Evolutionary conservation across 2,888 invertebrate species (phyloP), one percentile per base, ranked within the genome.

Genomic region (Bhutanitis thaidina): DNA sequence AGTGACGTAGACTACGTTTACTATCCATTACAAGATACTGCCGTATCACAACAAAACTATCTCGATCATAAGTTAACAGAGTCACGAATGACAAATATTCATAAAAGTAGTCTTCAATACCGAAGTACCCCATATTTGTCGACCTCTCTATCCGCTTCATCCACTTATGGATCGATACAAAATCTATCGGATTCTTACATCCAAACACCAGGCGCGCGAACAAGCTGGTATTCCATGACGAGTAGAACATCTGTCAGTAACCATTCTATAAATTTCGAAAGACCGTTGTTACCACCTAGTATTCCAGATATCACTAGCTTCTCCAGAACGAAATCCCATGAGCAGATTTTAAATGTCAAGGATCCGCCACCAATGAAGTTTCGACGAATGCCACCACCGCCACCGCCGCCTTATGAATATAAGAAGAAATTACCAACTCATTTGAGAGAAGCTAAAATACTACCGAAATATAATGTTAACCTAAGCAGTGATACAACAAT

Each of bases 1-100:
- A 97, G 97, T 54, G 97, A 97, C 69, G 96, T 96, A 2, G 97
- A 97, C 79, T 97, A 96, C 69, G 97, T 97, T 7, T 96, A 97
- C 74, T 97, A 96, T 70, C 97, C 97, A 0, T 79, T 96, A 55
- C 96, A 96, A 80, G 97, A 97, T 79, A 96, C 97, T 8, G 94
- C 95, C 0, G 92, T 97, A 39, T 96, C 96, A 58, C 96, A 96
- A 71, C 97, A 97, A 76, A 97, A 97, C 74, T 97, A 97, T 80
- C 91, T 96, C 61, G 97, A 97, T 69, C 95, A 96, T 45, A 97
- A 97, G 74, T 92, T 96, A 67, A 93, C 95, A 0, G 94, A 95
- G 34, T 86, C 94, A 10, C 91, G 93, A 27, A 76, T 91, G 12
- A 80, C 90, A 15, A 92, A 91, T 62, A 87, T 92, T 61, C 92